Conservation (phyloP, 2,113 vertebrate genomes). For the Nycticryphes semicollaris region DNA sequence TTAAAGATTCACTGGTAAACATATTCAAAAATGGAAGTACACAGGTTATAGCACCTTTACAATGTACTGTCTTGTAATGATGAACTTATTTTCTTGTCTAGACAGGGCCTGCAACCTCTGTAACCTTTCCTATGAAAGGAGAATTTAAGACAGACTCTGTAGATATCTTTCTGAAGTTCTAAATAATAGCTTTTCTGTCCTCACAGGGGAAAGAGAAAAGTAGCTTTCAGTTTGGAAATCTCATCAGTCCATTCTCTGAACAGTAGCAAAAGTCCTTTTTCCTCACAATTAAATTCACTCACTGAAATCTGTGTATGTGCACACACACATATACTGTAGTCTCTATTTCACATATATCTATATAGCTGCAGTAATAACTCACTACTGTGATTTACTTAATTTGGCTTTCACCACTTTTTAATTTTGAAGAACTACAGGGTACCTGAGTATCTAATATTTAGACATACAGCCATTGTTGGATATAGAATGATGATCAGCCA, state of each 20-base stretch:
- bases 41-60: background rate
- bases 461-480: background rate
- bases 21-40: background rate
- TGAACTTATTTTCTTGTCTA: background rate
- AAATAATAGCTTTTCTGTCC: background rate
- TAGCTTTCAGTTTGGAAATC: background rate
- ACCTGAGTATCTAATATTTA: background rate
- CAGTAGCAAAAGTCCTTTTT: background rate
- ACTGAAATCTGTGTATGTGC: background rate
- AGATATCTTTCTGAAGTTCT: background rate
- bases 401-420: background rate
- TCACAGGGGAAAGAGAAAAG: background rate
- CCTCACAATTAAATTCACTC: background rate
- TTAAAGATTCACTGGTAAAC: background rate
- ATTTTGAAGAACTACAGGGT: background rate
- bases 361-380: background rate
- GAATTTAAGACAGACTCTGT: background rate
- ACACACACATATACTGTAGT: rapidly evolving
- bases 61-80: background rate
- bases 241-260: background rate
- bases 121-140: background rate
- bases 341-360: background rate
- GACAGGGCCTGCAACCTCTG: background rate
- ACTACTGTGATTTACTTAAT: background rate
- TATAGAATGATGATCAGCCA: background rate